These are phyloP conservation scores for Aurelia sp. DNA, from an alignment of 30 jellyfish, hydroid and myxozoan genomes.

Conservation along the genomic window DNA sequence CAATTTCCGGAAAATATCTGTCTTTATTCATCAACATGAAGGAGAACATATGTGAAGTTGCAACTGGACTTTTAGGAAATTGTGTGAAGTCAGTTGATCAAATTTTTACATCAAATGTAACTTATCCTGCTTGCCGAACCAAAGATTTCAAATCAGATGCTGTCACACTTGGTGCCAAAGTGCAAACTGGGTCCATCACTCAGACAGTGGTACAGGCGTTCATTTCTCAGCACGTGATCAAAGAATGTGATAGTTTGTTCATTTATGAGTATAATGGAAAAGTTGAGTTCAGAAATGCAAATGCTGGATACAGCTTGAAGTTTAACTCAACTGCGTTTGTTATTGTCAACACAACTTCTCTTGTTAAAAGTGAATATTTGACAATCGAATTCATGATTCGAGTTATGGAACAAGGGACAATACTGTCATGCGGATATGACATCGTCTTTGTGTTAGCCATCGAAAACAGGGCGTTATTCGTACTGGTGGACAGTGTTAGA, in stretches of 20 bases:
- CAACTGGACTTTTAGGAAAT: slow-evolving; percentile 51
- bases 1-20: slow-evolving; percentile 23
- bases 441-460: slow-evolving; percentile 31
- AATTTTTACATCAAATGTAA: slow-evolving; percentile 12
- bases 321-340: slow-evolving; percentile 49
- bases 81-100: slow-evolving; percentile 9
- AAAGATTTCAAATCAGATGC: slow-evolving; percentile 8
- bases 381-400: slow-evolving; percentile 56
- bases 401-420: slow-evolving; percentile 33
- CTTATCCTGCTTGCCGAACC: slow-evolving; percentile 21
- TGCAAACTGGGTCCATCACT: not conserved
- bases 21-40: slow-evolving; percentile 30
- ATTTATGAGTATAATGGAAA: slow-evolving; percentile 33
- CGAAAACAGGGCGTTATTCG: slow-evolving; percentile 1
- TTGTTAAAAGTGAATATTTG: slow-evolving; percentile 5
- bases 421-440: slow-evolving; percentile 55
- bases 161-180: not conserved
- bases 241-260: slow-evolving; percentile 52
- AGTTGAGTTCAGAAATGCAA: slow-evolving; percentile 42
- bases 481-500: slow-evolving; percentile 20
- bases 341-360: slow-evolving; percentile 10
- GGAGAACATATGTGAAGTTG: slow-evolving; percentile 21
- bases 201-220: slow-evolving; percentile 4
- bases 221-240: slow-evolving; percentile 18
- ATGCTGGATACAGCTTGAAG: slow-evolving; percentile 54